Percentiles rank a stretch among this genome's conserved stretches.
phyloP scores from a whole-genome alignment of 2,888 invertebrate species.

The Ctena decussata region DNA sequence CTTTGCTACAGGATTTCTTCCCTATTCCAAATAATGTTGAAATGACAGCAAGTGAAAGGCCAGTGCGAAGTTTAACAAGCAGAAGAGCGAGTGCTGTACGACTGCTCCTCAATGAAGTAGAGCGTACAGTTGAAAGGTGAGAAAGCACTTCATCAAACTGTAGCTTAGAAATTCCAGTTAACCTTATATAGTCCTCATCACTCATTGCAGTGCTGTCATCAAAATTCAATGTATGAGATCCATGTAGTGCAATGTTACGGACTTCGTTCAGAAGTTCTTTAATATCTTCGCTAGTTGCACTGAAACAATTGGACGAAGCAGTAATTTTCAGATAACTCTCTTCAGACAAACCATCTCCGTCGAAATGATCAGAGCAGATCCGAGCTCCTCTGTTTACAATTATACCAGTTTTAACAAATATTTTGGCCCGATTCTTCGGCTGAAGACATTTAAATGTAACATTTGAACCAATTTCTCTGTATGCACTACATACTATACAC shows the following conservation, averaged over 20 bases:
- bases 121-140: slow-evolving; percentile 14
- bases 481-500: slow-evolving; percentile 4
- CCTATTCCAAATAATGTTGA: slow-evolving; percentile 49
- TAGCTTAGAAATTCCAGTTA: slow-evolving; percentile 31
- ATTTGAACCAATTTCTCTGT: slow-evolving; percentile 39
- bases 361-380: neutral
- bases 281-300: neutral
- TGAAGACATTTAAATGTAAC: slow-evolving; percentile 12
- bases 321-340: slow-evolving; percentile 7
- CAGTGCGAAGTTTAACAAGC: slow-evolving; percentile 43
- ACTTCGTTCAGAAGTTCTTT: neutral
- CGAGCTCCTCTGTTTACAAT: slow-evolving; percentile 3
- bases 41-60: slow-evolving; percentile 44
- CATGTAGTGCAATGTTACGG: slow-evolving; percentile 7
- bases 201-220: slow-evolving; percentile 27
- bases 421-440: neutral
- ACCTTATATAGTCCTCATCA: slow-evolving; percentile 1
- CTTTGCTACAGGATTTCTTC: slow-evolving; percentile 48
- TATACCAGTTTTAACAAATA: neutral
- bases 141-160: slow-evolving; percentile 48
- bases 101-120: slow-evolving; percentile 27
- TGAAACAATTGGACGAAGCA: neutral
- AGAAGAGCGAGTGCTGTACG: slow-evolving; percentile 52
- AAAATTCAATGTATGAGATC: slow-evolving; percentile 26
- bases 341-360: slow-evolving; percentile 3